Conservation (phyloP, 2,797 vertebrate genomes). For the Arctocebus calabarensis region DNA sequence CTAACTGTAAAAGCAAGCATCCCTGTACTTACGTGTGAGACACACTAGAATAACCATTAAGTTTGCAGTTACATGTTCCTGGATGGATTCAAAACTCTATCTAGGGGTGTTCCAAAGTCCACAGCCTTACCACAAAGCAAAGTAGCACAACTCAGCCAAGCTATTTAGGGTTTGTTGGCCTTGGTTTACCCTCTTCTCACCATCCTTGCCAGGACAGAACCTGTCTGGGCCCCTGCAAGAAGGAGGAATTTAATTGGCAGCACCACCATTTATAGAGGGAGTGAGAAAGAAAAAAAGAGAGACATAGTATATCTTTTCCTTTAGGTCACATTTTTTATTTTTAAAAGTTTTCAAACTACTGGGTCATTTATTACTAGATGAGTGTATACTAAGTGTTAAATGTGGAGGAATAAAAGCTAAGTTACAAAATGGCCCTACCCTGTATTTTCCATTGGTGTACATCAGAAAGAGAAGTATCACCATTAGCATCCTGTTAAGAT, state of each 20-base stretch:
- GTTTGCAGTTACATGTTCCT: neutral
- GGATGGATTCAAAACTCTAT: neutral
- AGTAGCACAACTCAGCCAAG: neutral
- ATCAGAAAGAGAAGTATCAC: neutral
- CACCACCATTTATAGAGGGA: neutral
- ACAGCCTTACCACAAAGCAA: neutral
- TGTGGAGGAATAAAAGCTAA: neutral
- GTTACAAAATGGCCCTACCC: neutral
- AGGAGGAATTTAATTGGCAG: neutral
- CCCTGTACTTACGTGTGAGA: neutral
- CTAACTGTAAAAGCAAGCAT: neutral
- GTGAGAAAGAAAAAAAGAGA: neutral
- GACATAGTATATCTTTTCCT: neutral
- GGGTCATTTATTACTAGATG: neutral
- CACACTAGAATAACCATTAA: neutral
- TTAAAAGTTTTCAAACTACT: slow-evolving; percentile 12
- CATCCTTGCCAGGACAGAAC: neutral
- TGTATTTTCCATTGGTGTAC: neutral
- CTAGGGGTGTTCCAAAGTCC: neutral
- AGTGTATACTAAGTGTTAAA: neutral
- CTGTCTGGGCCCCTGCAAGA: neutral
- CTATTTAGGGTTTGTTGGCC: neutral
- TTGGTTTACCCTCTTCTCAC: neutral
- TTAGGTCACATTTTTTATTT: slow-evolving; percentile 25
- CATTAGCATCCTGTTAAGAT: neutral